Evolutionary conservation across 2,797 vertebrate genomes (phyloP).

Genomic region (Meda fulgida): DNA sequence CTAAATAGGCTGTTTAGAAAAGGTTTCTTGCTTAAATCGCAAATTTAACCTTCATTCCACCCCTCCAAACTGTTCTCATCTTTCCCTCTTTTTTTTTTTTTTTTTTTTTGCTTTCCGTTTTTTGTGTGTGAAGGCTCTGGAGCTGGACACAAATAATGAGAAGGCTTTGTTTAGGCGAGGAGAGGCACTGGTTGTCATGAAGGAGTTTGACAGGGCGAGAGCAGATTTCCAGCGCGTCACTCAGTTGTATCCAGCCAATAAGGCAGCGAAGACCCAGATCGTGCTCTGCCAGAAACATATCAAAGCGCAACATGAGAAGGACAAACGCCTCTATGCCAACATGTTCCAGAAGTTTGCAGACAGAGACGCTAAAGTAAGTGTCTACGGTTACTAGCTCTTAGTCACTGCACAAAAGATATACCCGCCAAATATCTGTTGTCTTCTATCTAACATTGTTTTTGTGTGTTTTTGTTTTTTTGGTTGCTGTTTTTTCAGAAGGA

Average conservation of each 20-base stretch:
- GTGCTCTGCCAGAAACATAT: conserved; percentile 88
- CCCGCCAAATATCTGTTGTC: neutral
- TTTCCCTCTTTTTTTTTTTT: neutral
- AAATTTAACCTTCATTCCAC: neutral
- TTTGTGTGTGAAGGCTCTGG: conserved; percentile 82
- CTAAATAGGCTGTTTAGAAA: neutral
- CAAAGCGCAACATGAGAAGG: conserved; percentile 90
- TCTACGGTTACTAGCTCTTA: neutral
- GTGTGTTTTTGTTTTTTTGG: neutral
- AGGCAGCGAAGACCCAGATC: conserved; percentile 90
- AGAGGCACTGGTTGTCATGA: conserved; percentile 89
- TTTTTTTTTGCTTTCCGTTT: too few species aligned
- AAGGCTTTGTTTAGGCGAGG: conserved; percentile 95
- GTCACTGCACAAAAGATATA: neutral
- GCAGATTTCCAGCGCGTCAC: conserved; percentile 90
- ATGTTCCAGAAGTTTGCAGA: conserved; percentile 97
- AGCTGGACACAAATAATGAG: conserved; percentile 87
- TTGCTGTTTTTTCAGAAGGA: conserved; percentile 69
- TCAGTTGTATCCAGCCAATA: conserved; percentile 93
- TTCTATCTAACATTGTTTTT: neutral
- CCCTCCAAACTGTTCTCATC: neutral
- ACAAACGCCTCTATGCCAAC: conserved; percentile 96
- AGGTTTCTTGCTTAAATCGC: neutral
- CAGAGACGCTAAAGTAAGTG: conserved; percentile 87
- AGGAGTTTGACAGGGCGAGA: conserved; percentile 89